Evolutionary conservation across 1,140 invertebrate genomes (phyloP).

Genomic region (Meloidogyne floridensis): DNA sequence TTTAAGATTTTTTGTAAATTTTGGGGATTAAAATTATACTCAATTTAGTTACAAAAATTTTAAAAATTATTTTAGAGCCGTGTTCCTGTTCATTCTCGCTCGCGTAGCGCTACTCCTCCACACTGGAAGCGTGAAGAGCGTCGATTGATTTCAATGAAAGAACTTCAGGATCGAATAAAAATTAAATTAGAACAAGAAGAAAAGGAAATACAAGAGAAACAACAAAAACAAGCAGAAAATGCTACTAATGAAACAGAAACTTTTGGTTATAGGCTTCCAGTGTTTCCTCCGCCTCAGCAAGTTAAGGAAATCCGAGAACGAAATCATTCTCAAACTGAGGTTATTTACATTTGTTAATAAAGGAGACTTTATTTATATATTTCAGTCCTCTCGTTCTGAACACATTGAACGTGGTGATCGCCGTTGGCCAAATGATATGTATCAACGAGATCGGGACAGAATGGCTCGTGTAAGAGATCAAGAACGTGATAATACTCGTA

Average conservation of each 20-base stretch:
- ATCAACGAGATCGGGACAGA: not conserved
- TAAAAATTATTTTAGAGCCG: not conserved
- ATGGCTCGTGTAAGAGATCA: not conserved
- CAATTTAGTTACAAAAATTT: not conserved
- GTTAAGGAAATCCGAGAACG: not conserved
- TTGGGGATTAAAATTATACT: not conserved
- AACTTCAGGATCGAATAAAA: constrained; percentile 24
- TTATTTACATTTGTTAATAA: not conserved
- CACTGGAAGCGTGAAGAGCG: constrained; percentile 46
- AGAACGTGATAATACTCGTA: not conserved
- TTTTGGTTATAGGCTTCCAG: constrained; percentile 19
- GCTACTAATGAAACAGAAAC: constrained; percentile 27
- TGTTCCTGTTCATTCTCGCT: not conserved
- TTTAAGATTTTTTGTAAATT: constrained; percentile 5
- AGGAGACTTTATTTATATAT: too few relatives aligned
- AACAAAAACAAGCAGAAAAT: constrained; percentile 16
- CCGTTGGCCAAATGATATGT: constrained; percentile 7
- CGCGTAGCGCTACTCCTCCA: constrained; percentile 40
- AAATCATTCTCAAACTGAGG: not conserved
- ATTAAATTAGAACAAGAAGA: constrained; percentile 27
- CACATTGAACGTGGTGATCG: not conserved
- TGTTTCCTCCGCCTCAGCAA: not conserved
- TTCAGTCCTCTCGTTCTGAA: constrained; percentile 4
- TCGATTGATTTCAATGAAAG: constrained; percentile 25
- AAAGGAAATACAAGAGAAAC: constrained; percentile 9